Evolutionary conservation across 2,888 invertebrate species (phyloP), one percentile per base, ranked within the genome.

Genomic region (Neocrepidodera transversa): DNA sequence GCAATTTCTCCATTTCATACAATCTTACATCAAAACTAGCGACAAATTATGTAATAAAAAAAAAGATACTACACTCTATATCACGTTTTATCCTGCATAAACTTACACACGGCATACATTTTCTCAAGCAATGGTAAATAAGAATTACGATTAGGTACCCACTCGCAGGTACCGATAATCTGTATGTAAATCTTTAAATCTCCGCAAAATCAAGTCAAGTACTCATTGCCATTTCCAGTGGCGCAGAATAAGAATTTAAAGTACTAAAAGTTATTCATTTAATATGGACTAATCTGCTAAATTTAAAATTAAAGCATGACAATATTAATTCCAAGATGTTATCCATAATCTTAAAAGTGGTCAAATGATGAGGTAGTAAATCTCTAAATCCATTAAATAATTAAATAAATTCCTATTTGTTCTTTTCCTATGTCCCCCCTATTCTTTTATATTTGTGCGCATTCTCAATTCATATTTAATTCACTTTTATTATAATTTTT

Each of bases 161-260:
- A 17, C 38, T 38, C 17, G 38, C 38, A 38, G 38, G 38, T 38
- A 38, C 38, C 38, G 38, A 38, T 17, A 60, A 60, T 60, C 55
- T 56, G 13, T 28, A 52, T 51, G 56, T 52, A 52, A 56, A 60
- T 56, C 60, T 36, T 30, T 56, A 48, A 56, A 60, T 52, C 55
- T 36, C 30, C 8, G 23, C 26, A 28, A 47, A 50, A 43, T 16
- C 5, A 51, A 42, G 40, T 40, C 20, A 14, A 57, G 38, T 49
- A 35, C 30, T 56, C 13, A 26, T 35, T 38, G 38, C 28, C 10
- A 16, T 17, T 5, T 16, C 32, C 32, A 32, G 32, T 13, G 32
- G 32, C 32, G 1, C 10, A 14, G 3, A 26, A 1, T 14, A 45
- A n/a, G 3, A 16, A 23, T 26, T 26, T 6, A 18, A 26, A 26